phyloP scores from a whole-genome alignment of 2,888 invertebrate genomes.

The Halictus quadricinctus region DNA sequence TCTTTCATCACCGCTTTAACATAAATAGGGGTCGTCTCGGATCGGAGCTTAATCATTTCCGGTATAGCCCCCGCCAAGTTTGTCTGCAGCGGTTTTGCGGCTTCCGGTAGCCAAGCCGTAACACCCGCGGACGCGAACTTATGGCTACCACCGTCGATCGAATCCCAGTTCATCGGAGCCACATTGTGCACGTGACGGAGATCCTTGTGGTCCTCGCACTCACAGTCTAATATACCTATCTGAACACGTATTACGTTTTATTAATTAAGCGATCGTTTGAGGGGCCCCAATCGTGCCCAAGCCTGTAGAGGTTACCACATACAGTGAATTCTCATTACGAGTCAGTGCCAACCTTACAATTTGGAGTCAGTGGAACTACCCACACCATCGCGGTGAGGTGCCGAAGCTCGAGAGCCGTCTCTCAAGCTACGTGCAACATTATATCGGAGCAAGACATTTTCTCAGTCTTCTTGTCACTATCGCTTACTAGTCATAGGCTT shows the following conservation, averaged over 20 bases:
- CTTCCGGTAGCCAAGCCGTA: slow-evolving; percentile 87
- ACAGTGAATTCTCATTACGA: too few relatives aligned
- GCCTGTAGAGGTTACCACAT: too few relatives aligned
- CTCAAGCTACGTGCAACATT: too few relatives aligned
- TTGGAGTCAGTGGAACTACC: too few relatives aligned
- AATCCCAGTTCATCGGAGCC: slow-evolving; percentile 87
- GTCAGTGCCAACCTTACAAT: too few relatives aligned
- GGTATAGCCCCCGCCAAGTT: slow-evolving; percentile 84
- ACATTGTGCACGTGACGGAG: slow-evolving; percentile 86
- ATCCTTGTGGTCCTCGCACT: slow-evolving; percentile 77
- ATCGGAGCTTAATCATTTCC: slow-evolving; percentile 85
- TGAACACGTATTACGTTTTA: slow-evolving; percentile 46
- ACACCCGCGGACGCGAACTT: slow-evolving; percentile 84
- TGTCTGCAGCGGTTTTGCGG: slow-evolving; percentile 81
- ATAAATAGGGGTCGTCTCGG: slow-evolving; percentile 88
- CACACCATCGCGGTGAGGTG: too few relatives aligned
- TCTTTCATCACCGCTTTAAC: slow-evolving; percentile 88
- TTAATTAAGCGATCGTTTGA: neutral
- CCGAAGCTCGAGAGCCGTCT: too few relatives aligned
- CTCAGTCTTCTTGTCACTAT: too few relatives aligned
- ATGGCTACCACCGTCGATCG: slow-evolving; percentile 70
- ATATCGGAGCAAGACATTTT: too few relatives aligned
- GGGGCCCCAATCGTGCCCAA: too few relatives aligned
- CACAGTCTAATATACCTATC: slow-evolving; percentile 77
- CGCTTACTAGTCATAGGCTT: too few relatives aligned